Evolutionary conservation across 2,888 invertebrate species (phyloP).

Genomic region (Stenichneumon culpator): DNA sequence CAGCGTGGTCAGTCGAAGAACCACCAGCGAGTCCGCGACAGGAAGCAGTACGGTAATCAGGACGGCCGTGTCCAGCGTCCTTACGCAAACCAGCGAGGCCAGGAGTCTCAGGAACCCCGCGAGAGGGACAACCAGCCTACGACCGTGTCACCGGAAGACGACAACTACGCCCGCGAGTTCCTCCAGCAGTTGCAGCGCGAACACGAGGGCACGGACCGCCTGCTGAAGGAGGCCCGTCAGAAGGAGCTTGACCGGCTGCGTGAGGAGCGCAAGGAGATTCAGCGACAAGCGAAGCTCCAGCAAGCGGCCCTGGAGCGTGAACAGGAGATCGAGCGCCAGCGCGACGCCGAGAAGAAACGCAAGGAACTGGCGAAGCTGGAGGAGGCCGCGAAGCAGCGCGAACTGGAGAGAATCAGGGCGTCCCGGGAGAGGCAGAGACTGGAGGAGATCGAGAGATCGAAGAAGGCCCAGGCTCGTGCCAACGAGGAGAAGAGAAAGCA

Average conservation of each 20-base stretch:
- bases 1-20: slow-evolving; percentile 84
- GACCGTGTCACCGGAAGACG: slow-evolving; percentile 67
- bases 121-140: slow-evolving; percentile 52
- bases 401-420: slow-evolving; percentile 79
- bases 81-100: slow-evolving; percentile 64
- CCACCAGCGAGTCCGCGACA: slow-evolving; percentile 74
- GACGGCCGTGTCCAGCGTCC: slow-evolving; percentile 69
- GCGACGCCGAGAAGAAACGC: slow-evolving; percentile 79
- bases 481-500: slow-evolving; percentile 76
- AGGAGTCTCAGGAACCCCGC: slow-evolving; percentile 15
- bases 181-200: slow-evolving; percentile 81
- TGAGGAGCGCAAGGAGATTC: slow-evolving; percentile 79
- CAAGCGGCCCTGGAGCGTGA: slow-evolving; percentile 76
- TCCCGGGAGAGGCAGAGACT: slow-evolving; percentile 78
- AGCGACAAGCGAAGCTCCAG: slow-evolving; percentile 77
- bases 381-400: slow-evolving; percentile 79
- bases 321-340: slow-evolving; percentile 78
- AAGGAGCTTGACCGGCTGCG: slow-evolving; percentile 79
- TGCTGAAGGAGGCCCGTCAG: slow-evolving; percentile 78
- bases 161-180: slow-evolving; percentile 78
- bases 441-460: slow-evolving; percentile 77
- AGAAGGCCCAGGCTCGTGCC: slow-evolving; percentile 74
- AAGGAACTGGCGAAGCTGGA: slow-evolving; percentile 80
- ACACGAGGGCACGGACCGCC: slow-evolving; percentile 79
- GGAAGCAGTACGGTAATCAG: slow-evolving; percentile 75